A percentile compares a stretch with the other conserved stretches of the same genome.
These are phyloP conservation scores for Periplaneta americana DNA, from an alignment of 1,140 invertebrate species.

Conservation along the genomic window DNA sequence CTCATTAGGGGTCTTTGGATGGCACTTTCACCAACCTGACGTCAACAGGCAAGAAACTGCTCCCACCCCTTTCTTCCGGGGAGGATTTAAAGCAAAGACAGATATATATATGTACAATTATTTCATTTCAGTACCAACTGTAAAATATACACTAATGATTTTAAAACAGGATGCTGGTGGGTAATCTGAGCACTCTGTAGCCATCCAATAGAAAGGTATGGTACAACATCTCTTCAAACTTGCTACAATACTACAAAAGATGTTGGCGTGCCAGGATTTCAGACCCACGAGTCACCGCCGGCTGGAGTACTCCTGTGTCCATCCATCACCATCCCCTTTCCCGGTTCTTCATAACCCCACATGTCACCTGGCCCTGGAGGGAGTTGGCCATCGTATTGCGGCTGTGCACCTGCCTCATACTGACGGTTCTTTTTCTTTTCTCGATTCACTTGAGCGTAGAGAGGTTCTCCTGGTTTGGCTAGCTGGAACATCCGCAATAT, in stretches of 20 bases:
- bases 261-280: conserved; percentile 23
- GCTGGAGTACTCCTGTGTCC: conserved; percentile 37
- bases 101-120: conserved; percentile 15
- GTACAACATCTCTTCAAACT: neutral
- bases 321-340: conserved; percentile 34
- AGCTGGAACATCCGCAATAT: conserved; percentile 42
- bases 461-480: conserved; percentile 58
- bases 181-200: neutral
- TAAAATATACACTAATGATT: conserved; percentile 16
- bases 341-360: conserved; percentile 34
- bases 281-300: conserved; percentile 53
- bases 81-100: conserved; percentile 13
- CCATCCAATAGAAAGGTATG: neutral
- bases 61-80: neutral
- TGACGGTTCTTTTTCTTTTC: conserved; percentile 69
- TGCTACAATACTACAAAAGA: neutral
- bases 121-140: conserved; percentile 12
- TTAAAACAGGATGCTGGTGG: conserved; percentile 9
- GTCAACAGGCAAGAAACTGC: neutral
- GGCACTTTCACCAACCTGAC: conserved; percentile 14
- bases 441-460: conserved; percentile 76
- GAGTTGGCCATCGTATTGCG: conserved; percentile 34
- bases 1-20: conserved; percentile 14
- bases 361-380: conserved; percentile 27
- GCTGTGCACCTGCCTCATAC: conserved; percentile 42